phyloP scores from a whole-genome alignment of 2,113 vertebrate species.

The Centropus bengalensis region DNA sequence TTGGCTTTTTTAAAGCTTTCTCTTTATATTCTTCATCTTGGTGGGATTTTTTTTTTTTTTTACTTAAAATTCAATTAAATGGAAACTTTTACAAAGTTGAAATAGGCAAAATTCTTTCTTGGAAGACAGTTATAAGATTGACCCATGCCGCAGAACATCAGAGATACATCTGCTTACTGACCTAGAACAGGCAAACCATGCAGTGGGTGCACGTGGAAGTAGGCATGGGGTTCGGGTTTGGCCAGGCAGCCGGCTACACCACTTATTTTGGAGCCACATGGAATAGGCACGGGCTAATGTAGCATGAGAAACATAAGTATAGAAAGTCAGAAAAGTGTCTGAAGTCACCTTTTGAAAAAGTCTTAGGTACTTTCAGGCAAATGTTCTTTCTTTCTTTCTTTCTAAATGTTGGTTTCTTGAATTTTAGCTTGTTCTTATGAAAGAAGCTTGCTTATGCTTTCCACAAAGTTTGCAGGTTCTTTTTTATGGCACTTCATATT shows the following conservation, averaged over 20 bases:
- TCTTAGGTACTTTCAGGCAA: background rate
- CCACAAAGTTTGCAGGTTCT: background rate
- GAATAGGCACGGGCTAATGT: background rate
- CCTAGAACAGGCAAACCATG: rapidly evolving
- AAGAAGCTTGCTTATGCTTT: conserved; percentile 27
- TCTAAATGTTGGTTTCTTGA: background rate
- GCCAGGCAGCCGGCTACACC: background rate
- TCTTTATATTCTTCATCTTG: background rate
- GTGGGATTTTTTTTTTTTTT: background rate
- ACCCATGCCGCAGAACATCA: background rate
- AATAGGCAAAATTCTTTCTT: background rate
- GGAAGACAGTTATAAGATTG: background rate
- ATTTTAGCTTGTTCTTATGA: background rate
- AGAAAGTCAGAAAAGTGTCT: background rate
- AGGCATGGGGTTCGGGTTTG: background rate
- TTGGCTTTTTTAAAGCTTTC: background rate
- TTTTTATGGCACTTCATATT: background rate
- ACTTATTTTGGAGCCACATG: background rate
- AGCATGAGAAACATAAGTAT: background rate
- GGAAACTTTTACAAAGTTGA: background rate
- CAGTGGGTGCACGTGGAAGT: background rate
- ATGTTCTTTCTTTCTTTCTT: background rate
- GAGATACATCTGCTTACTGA: background rate
- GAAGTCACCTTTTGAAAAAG: background rate
- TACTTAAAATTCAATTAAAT: background rate